Percentiles rank a stretch among this genome's conserved stretches.
These are phyloP conservation scores for Euura lappo DNA, from an alignment of 1,140 invertebrate genomes.

Conservation along the genomic window DNA sequence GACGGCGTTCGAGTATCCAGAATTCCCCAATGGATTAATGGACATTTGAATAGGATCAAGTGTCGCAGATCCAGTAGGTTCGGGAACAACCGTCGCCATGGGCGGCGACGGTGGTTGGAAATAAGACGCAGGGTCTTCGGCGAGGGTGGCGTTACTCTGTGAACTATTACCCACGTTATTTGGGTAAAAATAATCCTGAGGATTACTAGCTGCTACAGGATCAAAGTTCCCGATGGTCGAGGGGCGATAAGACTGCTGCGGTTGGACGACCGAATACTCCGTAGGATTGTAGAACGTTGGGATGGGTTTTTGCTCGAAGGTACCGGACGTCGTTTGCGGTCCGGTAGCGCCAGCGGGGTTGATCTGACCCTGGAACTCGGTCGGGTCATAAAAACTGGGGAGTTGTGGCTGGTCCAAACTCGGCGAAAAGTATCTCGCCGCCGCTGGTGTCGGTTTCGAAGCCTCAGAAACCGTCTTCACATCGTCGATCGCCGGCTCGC, in stretches of 20 bases:
- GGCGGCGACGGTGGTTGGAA: constrained; percentile 7
- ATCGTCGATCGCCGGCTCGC: not conserved
- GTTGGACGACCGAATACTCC: constrained; percentile 19
- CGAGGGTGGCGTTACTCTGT: not conserved
- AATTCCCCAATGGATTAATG: constrained; percentile 38
- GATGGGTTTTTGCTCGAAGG: not conserved
- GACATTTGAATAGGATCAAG: constrained; percentile 52
- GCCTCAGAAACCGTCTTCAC: not conserved
- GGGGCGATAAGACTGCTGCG: too few relatives aligned
- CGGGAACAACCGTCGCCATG: constrained; percentile 39
- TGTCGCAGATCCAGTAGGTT: constrained; percentile 51
- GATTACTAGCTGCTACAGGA: constrained; percentile 12
- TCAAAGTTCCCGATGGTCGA: not conserved
- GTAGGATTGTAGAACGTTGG: constrained; percentile 42
- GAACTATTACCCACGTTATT: not conserved
- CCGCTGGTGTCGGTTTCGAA: not conserved
- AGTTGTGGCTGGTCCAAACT: not conserved
- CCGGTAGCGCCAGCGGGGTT: constrained; percentile 6
- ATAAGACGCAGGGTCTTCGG: constrained; percentile 18
- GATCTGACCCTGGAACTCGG: not conserved
- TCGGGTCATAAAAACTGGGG: constrained; percentile 10
- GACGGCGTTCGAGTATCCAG: constrained; percentile 31
- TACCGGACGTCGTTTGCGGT: constrained; percentile 8
- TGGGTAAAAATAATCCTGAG: not conserved
- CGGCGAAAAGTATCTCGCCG: constrained; percentile 25